Evolutionary conservation across 2,113 vertebrate genomes (phyloP).

Genomic region (Riparia riparia): DNA sequence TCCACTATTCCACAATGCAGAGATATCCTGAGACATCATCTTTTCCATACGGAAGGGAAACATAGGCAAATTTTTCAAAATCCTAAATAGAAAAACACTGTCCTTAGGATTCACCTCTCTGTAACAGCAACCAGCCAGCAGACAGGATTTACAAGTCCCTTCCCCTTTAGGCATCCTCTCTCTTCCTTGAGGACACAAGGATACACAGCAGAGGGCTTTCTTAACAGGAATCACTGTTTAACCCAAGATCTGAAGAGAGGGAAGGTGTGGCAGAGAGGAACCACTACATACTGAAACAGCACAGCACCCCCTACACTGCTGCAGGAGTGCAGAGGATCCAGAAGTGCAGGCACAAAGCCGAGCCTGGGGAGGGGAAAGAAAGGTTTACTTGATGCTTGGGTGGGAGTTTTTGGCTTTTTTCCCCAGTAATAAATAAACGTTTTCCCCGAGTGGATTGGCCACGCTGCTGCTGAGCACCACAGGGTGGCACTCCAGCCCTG

Average conservation of each 20-base stretch:
- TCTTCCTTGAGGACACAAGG: neutral
- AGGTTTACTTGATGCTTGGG: neutral
- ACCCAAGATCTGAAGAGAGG: neutral
- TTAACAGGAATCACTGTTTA: neutral
- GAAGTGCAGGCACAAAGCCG: accelerated
- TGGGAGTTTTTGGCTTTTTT: accelerated
- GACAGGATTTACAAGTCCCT: neutral
- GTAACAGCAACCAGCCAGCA: neutral
- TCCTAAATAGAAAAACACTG: neutral
- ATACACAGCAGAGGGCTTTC: neutral
- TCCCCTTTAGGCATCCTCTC: neutral
- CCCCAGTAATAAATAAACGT: accelerated
- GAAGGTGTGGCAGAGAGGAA: neutral
- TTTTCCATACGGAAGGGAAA: neutral
- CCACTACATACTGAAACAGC: accelerated
- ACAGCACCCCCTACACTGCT: neutral
- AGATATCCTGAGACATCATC: neutral
- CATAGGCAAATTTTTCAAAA: neutral
- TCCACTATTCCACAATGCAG: neutral
- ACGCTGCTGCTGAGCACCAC: neutral
- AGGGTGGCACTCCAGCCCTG: conserved; percentile 53
- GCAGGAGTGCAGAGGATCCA: neutral
- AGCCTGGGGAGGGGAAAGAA: neutral
- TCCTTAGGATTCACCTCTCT: neutral
- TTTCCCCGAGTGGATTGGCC: neutral